These are phyloP conservation scores for Octopus sinensis DNA, from an alignment of 1,140 invertebrate species.

Conservation along the genomic window DNA sequence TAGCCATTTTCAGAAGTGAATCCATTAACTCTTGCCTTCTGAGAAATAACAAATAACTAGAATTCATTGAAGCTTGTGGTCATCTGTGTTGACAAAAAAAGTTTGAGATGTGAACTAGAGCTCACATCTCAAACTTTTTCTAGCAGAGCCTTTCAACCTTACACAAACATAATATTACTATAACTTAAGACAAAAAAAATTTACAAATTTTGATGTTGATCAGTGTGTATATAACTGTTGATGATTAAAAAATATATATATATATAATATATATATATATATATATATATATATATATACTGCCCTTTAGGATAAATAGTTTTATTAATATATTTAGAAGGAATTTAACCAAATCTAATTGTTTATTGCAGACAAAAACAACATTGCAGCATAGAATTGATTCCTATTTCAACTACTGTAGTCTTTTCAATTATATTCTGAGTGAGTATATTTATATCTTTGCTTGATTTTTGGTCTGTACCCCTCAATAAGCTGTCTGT, in stretches of 20 bases:
- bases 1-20: neutral
- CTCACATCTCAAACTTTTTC: no score
- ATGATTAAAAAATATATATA: neutral
- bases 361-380: conserved; percentile 74
- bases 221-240: neutral
- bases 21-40: neutral
- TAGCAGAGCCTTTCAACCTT: no score
- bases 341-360: conserved; percentile 7
- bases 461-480: neutral
- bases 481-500: neutral
- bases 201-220: neutral
- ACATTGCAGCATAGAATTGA: conserved; percentile 87
- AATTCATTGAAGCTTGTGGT: no score
- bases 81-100: no score
- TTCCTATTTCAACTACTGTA: conserved; percentile 97
- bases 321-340: neutral
- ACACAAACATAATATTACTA: no score
- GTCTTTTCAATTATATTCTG: conserved; percentile 94
- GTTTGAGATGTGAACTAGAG: no score
- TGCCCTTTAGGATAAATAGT: neutral
- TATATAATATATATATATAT: neutral
- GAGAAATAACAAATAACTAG: no score
- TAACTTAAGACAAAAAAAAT: no score
- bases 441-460: conserved; percentile 59
- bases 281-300: neutral